phyloP scores from a whole-genome alignment of 2,888 invertebrate species.

The Dioctria rufipes region DNA sequence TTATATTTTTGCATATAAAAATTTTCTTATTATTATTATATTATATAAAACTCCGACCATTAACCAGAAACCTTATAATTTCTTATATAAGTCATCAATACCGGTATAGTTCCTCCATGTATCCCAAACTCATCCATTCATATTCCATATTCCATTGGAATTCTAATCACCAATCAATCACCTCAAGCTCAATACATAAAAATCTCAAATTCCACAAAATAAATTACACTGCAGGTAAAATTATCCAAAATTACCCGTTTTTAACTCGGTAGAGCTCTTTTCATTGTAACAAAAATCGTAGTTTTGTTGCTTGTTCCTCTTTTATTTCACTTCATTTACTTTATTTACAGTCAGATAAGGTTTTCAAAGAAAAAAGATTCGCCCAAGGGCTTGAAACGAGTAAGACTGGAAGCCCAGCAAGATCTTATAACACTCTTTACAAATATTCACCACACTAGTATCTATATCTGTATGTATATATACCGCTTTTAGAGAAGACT shows the following conservation, averaged over 20 bases:
- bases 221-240: slow-evolving; percentile 55
- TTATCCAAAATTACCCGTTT: slow-evolving; percentile 58
- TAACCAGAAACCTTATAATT: no score
- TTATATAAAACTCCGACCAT: no score
- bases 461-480: not conserved
- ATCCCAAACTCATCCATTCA: not conserved
- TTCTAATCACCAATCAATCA: slow-evolving; percentile 23
- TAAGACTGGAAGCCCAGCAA: slow-evolving; percentile 56
- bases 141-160: slow-evolving; percentile 22
- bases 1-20: no score
- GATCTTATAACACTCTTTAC: slow-evolving; percentile 56
- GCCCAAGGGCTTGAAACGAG: slow-evolving; percentile 42
- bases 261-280: slow-evolving; percentile 54
- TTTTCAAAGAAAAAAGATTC: slow-evolving; percentile 33
- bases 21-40: no score
- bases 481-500: no score
- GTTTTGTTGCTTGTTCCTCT: not conserved
- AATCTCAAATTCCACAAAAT: slow-evolving; percentile 49
- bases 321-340: slow-evolving; percentile 28
- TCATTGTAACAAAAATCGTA: slow-evolving; percentile 27
- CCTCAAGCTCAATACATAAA: slow-evolving; percentile 12
- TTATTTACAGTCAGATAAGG: slow-evolving; percentile 31
- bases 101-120: no score
- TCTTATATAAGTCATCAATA: no score
- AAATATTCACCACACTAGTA: slow-evolving; percentile 48